Conservation (phyloP, 1,140 invertebrate species). For the Leptinotarsa lineolata region DNA sequence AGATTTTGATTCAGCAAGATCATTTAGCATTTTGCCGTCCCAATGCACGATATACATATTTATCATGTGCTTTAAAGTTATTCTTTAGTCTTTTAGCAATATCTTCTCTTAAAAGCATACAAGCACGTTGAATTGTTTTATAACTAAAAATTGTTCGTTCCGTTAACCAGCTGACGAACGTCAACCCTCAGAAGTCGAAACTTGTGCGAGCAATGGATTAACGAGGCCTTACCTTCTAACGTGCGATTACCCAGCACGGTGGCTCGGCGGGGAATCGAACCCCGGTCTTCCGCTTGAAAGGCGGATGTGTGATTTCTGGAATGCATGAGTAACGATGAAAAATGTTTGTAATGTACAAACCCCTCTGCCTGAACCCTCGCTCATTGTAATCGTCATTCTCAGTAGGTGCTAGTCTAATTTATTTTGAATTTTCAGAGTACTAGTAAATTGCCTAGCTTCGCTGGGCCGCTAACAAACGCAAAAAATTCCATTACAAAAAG, state of each 20-base stretch:
- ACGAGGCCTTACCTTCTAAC: too few relatives aligned
- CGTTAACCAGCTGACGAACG: too few relatives aligned
- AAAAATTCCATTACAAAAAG: constrained; percentile 54
- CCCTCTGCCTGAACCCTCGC: neutral
- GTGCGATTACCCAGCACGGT: too few relatives aligned
- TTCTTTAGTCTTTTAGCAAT: constrained; percentile 39
- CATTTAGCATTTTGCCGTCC: constrained; percentile 40
- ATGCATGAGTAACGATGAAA: too few relatives aligned
- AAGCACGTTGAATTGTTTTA: constrained; percentile 37
- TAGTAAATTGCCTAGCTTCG: constrained; percentile 49
- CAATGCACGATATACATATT: constrained; percentile 24
- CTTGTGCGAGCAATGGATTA: too few relatives aligned
- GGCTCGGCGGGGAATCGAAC: too few relatives aligned
- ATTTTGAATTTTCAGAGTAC: constrained; percentile 51
- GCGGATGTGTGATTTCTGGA: too few relatives aligned
- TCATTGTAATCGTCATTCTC: neutral
- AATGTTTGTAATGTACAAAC: too few relatives aligned
- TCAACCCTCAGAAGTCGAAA: too few relatives aligned
- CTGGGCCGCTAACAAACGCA: constrained; percentile 50
- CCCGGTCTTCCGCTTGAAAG: too few relatives aligned
- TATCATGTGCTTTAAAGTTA: constrained; percentile 35
- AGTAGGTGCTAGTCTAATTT: constrained; percentile 14
- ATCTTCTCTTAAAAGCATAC: constrained; percentile 31
- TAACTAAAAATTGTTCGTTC: too few relatives aligned
- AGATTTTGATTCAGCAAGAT: constrained; percentile 38